Evolutionary conservation across 2,113 vertebrate genomes (phyloP).

Genomic region (Isichthys henryi): DNA sequence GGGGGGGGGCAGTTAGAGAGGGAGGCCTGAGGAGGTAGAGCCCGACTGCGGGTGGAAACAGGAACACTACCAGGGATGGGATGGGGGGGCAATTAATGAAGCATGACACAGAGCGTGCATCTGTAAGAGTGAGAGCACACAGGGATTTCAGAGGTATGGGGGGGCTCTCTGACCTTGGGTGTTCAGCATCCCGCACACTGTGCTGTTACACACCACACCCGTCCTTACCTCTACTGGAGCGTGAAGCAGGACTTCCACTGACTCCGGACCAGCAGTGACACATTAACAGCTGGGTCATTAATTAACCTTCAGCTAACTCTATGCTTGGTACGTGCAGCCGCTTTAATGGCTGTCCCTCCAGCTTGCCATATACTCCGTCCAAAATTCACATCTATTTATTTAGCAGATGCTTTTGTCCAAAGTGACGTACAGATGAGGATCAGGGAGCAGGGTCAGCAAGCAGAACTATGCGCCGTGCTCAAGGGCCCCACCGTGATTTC

Average conservation of each 20-base stretch:
- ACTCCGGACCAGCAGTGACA: neutral
- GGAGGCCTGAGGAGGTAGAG: constrained; percentile 32
- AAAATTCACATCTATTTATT: neutral
- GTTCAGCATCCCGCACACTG: neutral
- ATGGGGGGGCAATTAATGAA: neutral
- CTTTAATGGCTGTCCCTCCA: neutral
- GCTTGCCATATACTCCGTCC: neutral
- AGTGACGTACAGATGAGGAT: neutral
- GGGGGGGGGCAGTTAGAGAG: neutral
- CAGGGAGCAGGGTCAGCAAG: neutral
- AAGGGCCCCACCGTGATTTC: neutral
- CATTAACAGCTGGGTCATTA: constrained; percentile 11
- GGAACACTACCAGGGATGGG: constrained; percentile 12
- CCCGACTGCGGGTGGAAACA: neutral
- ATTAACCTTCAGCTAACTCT: constrained; percentile 18
- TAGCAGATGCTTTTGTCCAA: neutral
- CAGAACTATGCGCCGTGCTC: neutral
- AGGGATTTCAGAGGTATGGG: neutral
- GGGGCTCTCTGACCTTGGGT: neutral
- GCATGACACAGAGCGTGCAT: neutral
- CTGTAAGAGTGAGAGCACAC: neutral
- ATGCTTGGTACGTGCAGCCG: neutral
- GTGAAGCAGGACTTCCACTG: neutral
- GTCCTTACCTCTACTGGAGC: neutral
- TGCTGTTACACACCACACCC: neutral